These are phyloP conservation scores for Chunga burmeisteri DNA, from an alignment of 2,113 vertebrate species.

Conservation along the genomic window DNA sequence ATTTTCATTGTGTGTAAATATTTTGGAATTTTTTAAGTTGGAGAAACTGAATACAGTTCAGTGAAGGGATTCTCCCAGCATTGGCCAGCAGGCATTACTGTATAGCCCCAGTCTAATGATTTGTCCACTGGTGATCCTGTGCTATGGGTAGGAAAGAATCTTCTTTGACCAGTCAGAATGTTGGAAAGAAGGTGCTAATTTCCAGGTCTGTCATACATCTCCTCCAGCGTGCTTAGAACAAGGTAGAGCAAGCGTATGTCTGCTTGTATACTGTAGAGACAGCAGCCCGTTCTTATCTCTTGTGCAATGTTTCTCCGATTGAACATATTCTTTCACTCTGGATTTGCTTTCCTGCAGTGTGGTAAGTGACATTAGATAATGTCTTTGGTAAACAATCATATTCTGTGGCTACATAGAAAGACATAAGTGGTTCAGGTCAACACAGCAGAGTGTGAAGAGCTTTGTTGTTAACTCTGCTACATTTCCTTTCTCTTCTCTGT, in stretches of 20 bases:
- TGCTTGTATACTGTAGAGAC: not conserved
- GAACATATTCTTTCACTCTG: not conserved
- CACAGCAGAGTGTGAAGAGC: not conserved
- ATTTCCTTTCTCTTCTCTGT: not conserved
- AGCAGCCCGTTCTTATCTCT: not conserved
- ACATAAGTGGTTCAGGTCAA: not conserved
- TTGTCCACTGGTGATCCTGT: not conserved
- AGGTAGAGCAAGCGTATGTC: not conserved
- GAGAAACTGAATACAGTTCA: not conserved
- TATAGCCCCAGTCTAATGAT: not conserved
- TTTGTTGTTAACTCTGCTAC: not conserved
- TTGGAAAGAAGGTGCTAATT: not conserved
- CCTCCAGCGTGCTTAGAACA: not conserved
- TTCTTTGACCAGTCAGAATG: not conserved
- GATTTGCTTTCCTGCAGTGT: not conserved
- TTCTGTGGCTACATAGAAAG: not conserved
- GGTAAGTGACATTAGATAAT: not conserved
- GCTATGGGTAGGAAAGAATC: not conserved
- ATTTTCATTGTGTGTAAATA: not conserved
- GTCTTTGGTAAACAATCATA: not conserved
- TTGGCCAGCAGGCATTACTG: not conserved
- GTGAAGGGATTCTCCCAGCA: not conserved
- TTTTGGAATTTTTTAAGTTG: not conserved
- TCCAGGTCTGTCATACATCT: not conserved
- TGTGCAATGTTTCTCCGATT: not conserved